phyloP scores from a whole-genome alignment of 1,140 invertebrate species.

The Brachionus koreanus region DNA sequence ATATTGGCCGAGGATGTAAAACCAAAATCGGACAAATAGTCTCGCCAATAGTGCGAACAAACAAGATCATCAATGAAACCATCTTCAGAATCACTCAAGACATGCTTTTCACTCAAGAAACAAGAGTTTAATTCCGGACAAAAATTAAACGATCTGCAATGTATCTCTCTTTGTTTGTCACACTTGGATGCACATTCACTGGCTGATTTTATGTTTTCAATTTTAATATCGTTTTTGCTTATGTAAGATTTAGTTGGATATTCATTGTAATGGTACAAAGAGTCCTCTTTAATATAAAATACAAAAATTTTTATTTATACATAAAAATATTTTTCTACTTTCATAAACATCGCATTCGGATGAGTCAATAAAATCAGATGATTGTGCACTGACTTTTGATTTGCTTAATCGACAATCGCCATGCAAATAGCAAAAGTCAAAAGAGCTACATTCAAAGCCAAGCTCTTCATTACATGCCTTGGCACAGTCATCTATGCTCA shows the following conservation, averaged over 20 bases:
- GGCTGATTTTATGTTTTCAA: neutral
- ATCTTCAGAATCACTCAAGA: neutral
- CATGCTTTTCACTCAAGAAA: conserved; percentile 25
- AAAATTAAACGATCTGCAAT: conserved; percentile 40
- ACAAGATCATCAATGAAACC: neutral
- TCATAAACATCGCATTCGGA: conserved; percentile 41
- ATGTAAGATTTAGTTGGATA: conserved; percentile 7
- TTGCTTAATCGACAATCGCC: conserved; percentile 24
- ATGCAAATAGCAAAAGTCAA: conserved; percentile 42
- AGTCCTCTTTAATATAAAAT: conserved; percentile 12
- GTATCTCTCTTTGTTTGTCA: neutral
- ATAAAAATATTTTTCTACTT: neutral
- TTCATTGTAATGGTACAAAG: conserved; percentile 29
- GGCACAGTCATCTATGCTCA: conserved; percentile 40
- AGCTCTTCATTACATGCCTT: conserved; percentile 39
- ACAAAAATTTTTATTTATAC: neutral
- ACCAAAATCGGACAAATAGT: conserved; percentile 26
- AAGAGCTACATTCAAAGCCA: conserved; percentile 30
- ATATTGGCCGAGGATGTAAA: conserved; percentile 9
- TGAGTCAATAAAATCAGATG: neutral
- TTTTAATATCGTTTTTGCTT: neutral
- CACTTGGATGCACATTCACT: conserved; percentile 13
- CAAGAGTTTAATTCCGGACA: neutral
- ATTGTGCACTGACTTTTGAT: neutral
- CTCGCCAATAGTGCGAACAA: conserved; percentile 30